phyloP scores from a whole-genome alignment of 2,113 vertebrate genomes.

The Deroptyus accipitrinus region DNA sequence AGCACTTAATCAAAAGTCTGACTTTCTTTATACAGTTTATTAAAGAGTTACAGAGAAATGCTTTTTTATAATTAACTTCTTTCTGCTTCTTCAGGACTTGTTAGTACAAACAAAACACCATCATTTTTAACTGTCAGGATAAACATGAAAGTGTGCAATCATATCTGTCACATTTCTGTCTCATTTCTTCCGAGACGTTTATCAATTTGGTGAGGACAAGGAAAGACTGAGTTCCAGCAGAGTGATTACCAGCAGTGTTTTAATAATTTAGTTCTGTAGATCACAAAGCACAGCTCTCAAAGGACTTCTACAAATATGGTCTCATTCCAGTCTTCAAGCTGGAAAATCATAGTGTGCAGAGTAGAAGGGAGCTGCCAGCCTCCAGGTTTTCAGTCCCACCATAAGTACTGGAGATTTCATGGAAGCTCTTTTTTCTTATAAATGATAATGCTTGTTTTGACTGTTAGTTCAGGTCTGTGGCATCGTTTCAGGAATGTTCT shows the following conservation, averaged over 20 bases:
- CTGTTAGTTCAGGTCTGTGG: background rate
- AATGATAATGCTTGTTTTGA: background rate
- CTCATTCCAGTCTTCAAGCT: background rate
- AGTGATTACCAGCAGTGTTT: background rate
- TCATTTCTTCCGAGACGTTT: background rate
- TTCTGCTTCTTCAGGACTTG: background rate
- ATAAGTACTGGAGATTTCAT: background rate
- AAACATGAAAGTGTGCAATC: background rate
- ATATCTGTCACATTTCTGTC: background rate
- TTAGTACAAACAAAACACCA: background rate
- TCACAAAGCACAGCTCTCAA: background rate
- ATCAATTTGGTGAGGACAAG: background rate
- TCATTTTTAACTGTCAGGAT: background rate
- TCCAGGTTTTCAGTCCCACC: background rate
- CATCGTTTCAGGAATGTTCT: background rate
- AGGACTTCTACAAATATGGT: background rate
- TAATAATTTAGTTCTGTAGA: conserved; percentile 2
- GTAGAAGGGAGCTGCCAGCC: background rate
- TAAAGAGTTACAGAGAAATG: background rate
- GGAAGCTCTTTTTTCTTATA: background rate
- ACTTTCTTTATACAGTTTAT: background rate
- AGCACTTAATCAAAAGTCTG: background rate
- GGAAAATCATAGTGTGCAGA: background rate
- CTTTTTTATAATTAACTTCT: background rate
- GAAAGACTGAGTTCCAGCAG: background rate